Evolutionary conservation across 2,888 invertebrate species (phyloP).

Genomic region (Chalcis sispes): DNA sequence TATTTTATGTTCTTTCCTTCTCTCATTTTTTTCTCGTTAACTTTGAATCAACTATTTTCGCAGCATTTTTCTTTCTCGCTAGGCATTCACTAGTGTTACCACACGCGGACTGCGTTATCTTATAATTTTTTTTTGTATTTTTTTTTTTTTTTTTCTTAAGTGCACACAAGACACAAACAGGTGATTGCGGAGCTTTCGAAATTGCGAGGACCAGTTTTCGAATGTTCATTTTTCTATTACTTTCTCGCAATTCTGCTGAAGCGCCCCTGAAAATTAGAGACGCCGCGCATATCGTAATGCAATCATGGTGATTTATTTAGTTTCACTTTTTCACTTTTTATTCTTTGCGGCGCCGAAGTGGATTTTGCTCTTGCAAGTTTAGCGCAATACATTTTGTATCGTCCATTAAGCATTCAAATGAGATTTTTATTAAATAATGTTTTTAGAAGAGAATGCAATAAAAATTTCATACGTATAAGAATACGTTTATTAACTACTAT

Average conservation of each 20-base stretch:
- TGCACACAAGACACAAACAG: slow-evolving; percentile 73
- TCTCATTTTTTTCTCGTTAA: slow-evolving; percentile 3
- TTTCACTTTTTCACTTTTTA: not conserved
- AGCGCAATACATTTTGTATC: not conserved
- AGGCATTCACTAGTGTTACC: too few relatives aligned
- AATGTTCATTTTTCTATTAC: not conserved
- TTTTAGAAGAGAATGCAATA: too few relatives aligned
- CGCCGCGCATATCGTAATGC: not conserved
- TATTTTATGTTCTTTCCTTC: not conserved
- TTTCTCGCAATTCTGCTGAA: not conserved
- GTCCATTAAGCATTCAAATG: too few relatives aligned
- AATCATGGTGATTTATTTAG: not conserved
- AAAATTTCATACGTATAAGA: too few relatives aligned
- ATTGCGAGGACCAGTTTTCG: not conserved
- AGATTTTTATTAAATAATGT: too few relatives aligned
- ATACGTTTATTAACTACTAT: too few relatives aligned
- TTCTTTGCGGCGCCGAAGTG: slow-evolving; percentile 6
- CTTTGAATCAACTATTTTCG: too few relatives aligned
- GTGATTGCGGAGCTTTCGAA: slow-evolving; percentile 55
- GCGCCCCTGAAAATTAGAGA: slow-evolving; percentile 22
- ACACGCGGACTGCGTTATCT: slow-evolving; percentile 3
- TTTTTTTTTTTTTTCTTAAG: slow-evolving; percentile 60
- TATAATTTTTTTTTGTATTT: slow-evolving; percentile 3
- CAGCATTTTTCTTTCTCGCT: not conserved
- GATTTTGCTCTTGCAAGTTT: slow-evolving; percentile 32